Evolutionary conservation across 2,888 invertebrate species (phyloP).

Genomic region (Margaritifera margaritifera): DNA sequence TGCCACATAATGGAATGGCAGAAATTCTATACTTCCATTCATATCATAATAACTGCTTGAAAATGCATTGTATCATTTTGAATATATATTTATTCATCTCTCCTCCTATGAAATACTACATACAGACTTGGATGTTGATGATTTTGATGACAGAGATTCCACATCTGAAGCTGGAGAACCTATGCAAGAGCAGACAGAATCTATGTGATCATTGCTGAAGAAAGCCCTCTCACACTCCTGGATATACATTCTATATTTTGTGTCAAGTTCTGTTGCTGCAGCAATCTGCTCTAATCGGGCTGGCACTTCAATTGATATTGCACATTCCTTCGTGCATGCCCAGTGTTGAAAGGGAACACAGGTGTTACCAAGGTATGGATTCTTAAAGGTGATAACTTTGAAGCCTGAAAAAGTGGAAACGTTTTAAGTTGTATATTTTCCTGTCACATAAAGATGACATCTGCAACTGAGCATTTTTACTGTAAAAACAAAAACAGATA

Average conservation of each 20-base stretch:
- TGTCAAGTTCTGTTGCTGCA: conserved; percentile 69
- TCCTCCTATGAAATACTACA: too few relatives aligned
- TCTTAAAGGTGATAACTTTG: conserved; percentile 75
- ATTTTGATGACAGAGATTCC: neutral
- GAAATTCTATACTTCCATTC: too few relatives aligned
- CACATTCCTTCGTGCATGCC: conserved; percentile 74
- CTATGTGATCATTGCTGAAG: conserved; percentile 8
- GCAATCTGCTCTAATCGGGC: conserved; percentile 72
- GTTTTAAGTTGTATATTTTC: neutral
- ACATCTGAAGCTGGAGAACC: neutral
- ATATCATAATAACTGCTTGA: too few relatives aligned
- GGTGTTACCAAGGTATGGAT: conserved; percentile 74
- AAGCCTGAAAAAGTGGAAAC: conserved; percentile 65
- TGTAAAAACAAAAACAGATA: too few relatives aligned
- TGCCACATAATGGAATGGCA: too few relatives aligned
- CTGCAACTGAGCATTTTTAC: too few relatives aligned
- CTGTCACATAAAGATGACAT: neutral
- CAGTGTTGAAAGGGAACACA: conserved; percentile 75
- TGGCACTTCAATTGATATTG: conserved; percentile 73
- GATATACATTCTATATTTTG: conserved; percentile 67
- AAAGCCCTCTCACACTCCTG: conserved; percentile 55
- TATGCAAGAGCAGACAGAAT: conserved; percentile 8
- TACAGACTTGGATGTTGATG: too few relatives aligned
- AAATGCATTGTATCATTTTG: too few relatives aligned
- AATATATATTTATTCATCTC: too few relatives aligned